Evolutionary conservation across 1,140 invertebrate genomes (phyloP).

Genomic region (Drosophila nebulosa): DNA sequence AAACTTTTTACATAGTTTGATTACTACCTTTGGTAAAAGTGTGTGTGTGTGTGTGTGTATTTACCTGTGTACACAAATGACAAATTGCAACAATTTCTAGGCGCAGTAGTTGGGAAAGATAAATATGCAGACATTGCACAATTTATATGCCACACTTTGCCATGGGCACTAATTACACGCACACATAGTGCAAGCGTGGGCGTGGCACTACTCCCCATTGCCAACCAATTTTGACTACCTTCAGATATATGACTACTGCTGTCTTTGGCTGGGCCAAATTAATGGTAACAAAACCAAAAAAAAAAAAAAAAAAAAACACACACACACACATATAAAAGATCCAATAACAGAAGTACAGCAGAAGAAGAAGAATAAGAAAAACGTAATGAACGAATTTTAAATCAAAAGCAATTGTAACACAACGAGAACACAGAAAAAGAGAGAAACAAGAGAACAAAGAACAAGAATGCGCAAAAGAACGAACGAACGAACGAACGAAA

Average conservation of each 20-base stretch:
- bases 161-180: slow-evolving; percentile 64
- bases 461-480: slow-evolving; percentile 16
- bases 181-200: slow-evolving; percentile 10
- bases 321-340: background rate
- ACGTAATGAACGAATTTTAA: slow-evolving; percentile 42
- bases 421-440: slow-evolving; percentile 25
- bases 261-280: slow-evolving; percentile 4
- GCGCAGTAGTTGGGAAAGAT: slow-evolving; percentile 36
- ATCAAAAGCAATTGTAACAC: slow-evolving; percentile 42
- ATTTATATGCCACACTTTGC: slow-evolving; percentile 63
- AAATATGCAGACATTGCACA: slow-evolving; percentile 55
- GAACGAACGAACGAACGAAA: no score
- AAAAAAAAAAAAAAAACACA: slow-evolving; percentile 7
- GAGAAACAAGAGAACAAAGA: background rate
- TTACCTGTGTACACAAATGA: slow-evolving; percentile 4
- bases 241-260: slow-evolving; percentile 8
- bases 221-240: background rate
- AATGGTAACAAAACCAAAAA: slow-evolving; percentile 12
- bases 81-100: slow-evolving; percentile 24
- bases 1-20: background rate
- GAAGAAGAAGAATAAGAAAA: slow-evolving; percentile 3
- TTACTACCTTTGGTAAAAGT: background rate
- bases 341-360: background rate
- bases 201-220: background rate
- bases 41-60: background rate